Percentiles rank a stretch among this genome's conserved stretches.
These are phyloP conservation scores for Babyrousa celebensis DNA, from an alignment of 2,797 vertebrate species.

Conservation along the genomic window DNA sequence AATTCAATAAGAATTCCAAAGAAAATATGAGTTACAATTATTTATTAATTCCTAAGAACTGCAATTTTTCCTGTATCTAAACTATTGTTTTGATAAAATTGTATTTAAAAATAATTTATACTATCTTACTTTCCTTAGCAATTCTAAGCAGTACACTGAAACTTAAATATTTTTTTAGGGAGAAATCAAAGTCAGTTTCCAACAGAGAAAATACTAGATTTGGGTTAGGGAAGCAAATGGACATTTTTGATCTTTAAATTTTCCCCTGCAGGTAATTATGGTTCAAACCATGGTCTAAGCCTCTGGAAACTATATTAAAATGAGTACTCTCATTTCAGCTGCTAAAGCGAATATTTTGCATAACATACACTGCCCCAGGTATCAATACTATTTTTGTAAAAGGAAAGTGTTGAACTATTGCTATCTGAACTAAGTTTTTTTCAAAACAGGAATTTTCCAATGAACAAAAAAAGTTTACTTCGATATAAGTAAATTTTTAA, in stretches of 20 bases:
- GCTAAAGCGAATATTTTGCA: slow-evolving; percentile 71
- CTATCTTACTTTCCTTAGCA: slow-evolving; percentile 51
- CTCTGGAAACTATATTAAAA: slow-evolving; percentile 83
- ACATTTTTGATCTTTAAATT: slow-evolving; percentile 84
- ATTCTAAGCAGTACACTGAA: slow-evolving; percentile 64
- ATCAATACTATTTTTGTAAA: slow-evolving; percentile 58
- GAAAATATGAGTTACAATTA: slow-evolving; percentile 19
- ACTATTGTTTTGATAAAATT: slow-evolving; percentile 43
- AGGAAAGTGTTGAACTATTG: slow-evolving; percentile 12
- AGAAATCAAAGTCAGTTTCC: slow-evolving; percentile 80
- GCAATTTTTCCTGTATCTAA: neutral
- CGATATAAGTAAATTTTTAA: neutral
- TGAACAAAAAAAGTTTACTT: slow-evolving; percentile 65
- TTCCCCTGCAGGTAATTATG: slow-evolving; percentile 51
- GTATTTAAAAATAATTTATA: neutral
- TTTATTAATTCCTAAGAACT: slow-evolving; percentile 28
- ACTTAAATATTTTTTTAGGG: slow-evolving; percentile 48
- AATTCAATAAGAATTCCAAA: slow-evolving; percentile 34
- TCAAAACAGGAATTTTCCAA: slow-evolving; percentile 51
- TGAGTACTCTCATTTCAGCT: slow-evolving; percentile 82
- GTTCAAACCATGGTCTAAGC: slow-evolving; percentile 81
- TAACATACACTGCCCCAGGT: slow-evolving; percentile 72
- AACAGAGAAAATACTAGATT: slow-evolving; percentile 82
- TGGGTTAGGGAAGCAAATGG: slow-evolving; percentile 82
- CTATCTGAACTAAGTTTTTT: slow-evolving; percentile 51